Conservation (phyloP, 2,888 invertebrate species). For the Blera fallax region DNA sequence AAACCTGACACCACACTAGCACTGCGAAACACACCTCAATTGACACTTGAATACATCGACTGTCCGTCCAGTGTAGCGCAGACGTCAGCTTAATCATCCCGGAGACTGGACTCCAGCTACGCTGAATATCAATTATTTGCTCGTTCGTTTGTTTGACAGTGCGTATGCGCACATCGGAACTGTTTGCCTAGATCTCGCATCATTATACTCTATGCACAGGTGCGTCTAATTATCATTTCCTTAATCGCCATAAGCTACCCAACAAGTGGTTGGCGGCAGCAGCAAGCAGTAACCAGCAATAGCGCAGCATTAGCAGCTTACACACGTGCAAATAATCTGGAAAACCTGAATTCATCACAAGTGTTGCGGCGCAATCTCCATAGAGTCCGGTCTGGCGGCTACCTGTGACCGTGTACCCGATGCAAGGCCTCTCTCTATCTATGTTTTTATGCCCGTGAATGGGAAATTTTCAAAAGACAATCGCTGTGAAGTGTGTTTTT, state of each 20-base stretch:
- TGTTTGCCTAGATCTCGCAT: constrained; percentile 41
- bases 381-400: constrained; percentile 65
- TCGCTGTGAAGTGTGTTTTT: constrained; percentile 41
- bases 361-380: constrained; percentile 66
- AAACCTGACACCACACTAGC: constrained; percentile 31
- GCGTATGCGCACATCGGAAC: constrained; percentile 64
- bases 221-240: constrained; percentile 73
- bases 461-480: constrained; percentile 58
- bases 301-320: constrained; percentile 42
- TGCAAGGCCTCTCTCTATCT: constrained; percentile 63
- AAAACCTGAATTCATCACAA: constrained; percentile 71
- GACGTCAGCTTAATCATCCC: constrained; percentile 62
- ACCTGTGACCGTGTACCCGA: constrained; percentile 70
- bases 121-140: constrained; percentile 71
- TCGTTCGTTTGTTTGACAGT: constrained; percentile 60
- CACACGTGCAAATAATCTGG: constrained; percentile 72
- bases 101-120: constrained; percentile 24
- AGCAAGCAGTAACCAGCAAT: too few species aligned
- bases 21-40: constrained; percentile 63
- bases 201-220: constrained; percentile 49
- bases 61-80: constrained; percentile 36
- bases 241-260: constrained; percentile 72
- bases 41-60: constrained; percentile 68
- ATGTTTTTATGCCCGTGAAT: constrained; percentile 50
- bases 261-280: constrained; percentile 32